These are phyloP conservation scores for Alectoris magna DNA, from an alignment of 2,797 vertebrate genomes.

Conservation along the genomic window DNA sequence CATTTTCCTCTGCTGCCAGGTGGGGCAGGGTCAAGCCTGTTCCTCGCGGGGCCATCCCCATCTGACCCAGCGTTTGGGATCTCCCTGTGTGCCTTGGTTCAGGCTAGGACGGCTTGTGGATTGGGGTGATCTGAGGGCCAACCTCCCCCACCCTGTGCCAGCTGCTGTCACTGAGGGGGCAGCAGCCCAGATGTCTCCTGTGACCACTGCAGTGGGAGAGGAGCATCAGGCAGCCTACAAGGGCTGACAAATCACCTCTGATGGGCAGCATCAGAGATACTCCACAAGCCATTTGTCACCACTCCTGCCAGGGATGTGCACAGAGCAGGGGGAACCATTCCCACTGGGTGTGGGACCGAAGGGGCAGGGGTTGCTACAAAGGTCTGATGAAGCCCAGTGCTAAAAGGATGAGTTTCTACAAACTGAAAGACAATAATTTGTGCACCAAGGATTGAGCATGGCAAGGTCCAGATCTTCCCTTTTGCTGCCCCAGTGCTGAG, in stretches of 20 bases:
- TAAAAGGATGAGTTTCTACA: not conserved
- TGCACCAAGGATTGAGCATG: not conserved
- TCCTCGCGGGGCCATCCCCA: accelerated
- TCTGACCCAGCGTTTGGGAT: accelerated
- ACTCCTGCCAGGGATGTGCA: not conserved
- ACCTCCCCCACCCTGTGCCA: accelerated
- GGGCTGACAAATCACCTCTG: not conserved
- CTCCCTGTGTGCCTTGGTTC: not conserved
- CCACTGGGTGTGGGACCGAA: accelerated
- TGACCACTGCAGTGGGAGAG: accelerated
- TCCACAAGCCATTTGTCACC: not conserved
- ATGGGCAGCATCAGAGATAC: not conserved
- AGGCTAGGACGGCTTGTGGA: not conserved
- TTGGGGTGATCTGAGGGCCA: not conserved
- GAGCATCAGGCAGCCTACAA: not conserved
- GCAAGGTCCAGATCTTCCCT: accelerated
- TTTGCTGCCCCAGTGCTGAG: not conserved
- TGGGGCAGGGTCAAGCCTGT: not conserved
- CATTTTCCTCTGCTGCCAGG: not conserved
- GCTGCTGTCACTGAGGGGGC: not conserved
- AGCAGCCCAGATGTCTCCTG: not conserved
- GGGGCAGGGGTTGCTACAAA: not conserved
- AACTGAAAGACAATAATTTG: not conserved
- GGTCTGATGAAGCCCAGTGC: accelerated
- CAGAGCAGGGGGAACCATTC: accelerated